A percentile compares a stretch with the other conserved stretches of the same genome.
Conservation (phyloP, 2,888 invertebrate species). For the Ecliptopera silaceata region DNA sequence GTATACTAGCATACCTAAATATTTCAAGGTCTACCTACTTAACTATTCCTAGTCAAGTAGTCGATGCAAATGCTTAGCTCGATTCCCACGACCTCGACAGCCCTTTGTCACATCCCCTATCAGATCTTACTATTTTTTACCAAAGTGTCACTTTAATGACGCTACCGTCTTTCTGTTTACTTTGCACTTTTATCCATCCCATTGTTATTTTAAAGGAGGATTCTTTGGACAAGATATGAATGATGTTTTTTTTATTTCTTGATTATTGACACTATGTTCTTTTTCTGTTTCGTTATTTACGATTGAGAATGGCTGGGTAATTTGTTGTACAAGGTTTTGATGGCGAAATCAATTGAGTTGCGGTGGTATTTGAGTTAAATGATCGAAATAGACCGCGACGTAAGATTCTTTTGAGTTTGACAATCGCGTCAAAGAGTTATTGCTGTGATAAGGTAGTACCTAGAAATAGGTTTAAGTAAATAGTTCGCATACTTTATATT, state of each 20-base stretch:
- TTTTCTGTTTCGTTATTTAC: conserved; percentile 36
- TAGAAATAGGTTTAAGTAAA: no score
- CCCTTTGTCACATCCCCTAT: conserved; percentile 45
- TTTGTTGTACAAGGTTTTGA: conserved; percentile 33
- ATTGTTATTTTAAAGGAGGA: conserved; percentile 65
- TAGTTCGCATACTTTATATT: no score
- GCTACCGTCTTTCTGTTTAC: conserved; percentile 68
- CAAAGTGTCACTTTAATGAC: conserved; percentile 73
- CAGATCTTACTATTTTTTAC: conserved; percentile 46
- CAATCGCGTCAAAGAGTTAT: neutral
- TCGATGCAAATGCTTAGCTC: conserved; percentile 29
- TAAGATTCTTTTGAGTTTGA: neutral
- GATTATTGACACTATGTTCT: conserved; percentile 50
- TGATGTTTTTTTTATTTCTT: conserved; percentile 56
- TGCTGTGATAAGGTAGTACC: no score
- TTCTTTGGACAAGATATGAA: conserved; percentile 71
- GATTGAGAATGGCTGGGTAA: conserved; percentile 23
- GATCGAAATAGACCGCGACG: neutral
- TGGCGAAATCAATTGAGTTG: conserved; percentile 8
- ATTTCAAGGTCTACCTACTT: neutral
- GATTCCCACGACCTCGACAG: conserved; percentile 37
- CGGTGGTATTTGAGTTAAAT: neutral
- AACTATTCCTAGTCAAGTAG: conserved; percentile 24
- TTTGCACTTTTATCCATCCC: conserved; percentile 69
- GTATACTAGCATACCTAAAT: neutral